Conservation (phyloP, 2,797 vertebrate species). For the Pantherophis alleghaniensis region DNA sequence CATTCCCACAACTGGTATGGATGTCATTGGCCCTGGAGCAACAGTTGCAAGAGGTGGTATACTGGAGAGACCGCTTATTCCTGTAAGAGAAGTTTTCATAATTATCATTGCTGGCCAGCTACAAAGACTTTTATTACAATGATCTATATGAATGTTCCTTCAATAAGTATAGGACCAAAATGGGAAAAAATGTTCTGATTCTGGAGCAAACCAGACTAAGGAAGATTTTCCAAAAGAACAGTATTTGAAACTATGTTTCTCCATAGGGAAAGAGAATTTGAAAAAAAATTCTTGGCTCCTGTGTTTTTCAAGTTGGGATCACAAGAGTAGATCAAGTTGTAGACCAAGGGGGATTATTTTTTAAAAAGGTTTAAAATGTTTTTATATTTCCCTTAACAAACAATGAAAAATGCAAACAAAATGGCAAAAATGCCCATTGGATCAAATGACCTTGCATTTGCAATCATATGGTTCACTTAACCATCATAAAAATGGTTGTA, state of each 20-base stretch:
- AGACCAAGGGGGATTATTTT: background rate
- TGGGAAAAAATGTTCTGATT: background rate
- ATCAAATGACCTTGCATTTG: background rate
- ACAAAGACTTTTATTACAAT: slow-evolving; percentile 3
- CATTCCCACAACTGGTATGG: slow-evolving; percentile 87
- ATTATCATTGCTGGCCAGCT: background rate
- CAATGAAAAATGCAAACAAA: background rate
- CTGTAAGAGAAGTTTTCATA: slow-evolving; percentile 67
- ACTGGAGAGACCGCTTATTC: slow-evolving; percentile 80
- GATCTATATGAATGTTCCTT: background rate
- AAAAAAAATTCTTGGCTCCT: background rate
- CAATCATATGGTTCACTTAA: background rate
- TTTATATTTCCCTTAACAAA: background rate
- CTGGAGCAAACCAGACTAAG: background rate
- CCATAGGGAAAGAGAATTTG: background rate
- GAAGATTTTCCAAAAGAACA: background rate
- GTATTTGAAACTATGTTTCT: background rate
- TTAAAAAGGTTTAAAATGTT: background rate
- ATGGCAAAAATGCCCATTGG: background rate
- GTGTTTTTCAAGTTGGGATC: background rate
- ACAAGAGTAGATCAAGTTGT: background rate
- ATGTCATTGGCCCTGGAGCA: slow-evolving; percentile 87
- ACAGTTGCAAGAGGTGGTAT: slow-evolving; percentile 81
- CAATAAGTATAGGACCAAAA: background rate
- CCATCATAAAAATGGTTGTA: background rate